Base-by-base conservation (phyloP, 2,797 vertebrate species). In the Sebastes hubbsi region DNA sequence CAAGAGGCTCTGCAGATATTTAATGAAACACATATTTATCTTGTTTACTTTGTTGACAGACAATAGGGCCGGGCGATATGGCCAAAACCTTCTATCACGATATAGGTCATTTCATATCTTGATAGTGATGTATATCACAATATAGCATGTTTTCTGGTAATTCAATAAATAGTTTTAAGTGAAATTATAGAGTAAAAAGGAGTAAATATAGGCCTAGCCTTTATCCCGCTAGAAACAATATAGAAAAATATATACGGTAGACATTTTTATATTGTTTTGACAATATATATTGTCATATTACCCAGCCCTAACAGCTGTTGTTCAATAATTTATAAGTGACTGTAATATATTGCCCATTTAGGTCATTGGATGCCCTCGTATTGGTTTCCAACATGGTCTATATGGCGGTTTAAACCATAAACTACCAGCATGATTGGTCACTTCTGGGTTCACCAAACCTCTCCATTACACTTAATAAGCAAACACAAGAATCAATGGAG, bases 381-480 rank as follows among this genome's bases (percentile, higher is more conserved):
- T 22, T 4, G 16, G 65, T 62, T 49, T 54, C 49, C 9, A 54
- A 22, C 49, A n/a, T n/a, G 20, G 20, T 54, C 20, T 54, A 9
- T n/a, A n/a, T 54, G 49, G 46, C n/a, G 49, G 49, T 46, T 64
- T n/a, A 20, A 25, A 75, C 61, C 68, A 73, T 64, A 42, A 79
- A 77, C 52, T 24, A 34, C 12, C 62, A 36, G 67, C 30, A 13
- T 30, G 27, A 7, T 7, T 25, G 58, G 34, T 69, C 61, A 69
- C 54, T 29, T 46, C 22, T 29, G 54, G 58, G 56, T 60, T 77
- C 59, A 65, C 34, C 6, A 18, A 20, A 8, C 27, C 13, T 38
- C 65, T 73, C 71, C 27, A 32, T 76, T 82, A 65, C 54, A 63
- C 42, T 49, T 62, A 22, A 67, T 86, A 54, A 75, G 61, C 63